phyloP scores from a whole-genome alignment of 1,140 invertebrate genomes.

The Ptiloglossa arizonensis region DNA sequence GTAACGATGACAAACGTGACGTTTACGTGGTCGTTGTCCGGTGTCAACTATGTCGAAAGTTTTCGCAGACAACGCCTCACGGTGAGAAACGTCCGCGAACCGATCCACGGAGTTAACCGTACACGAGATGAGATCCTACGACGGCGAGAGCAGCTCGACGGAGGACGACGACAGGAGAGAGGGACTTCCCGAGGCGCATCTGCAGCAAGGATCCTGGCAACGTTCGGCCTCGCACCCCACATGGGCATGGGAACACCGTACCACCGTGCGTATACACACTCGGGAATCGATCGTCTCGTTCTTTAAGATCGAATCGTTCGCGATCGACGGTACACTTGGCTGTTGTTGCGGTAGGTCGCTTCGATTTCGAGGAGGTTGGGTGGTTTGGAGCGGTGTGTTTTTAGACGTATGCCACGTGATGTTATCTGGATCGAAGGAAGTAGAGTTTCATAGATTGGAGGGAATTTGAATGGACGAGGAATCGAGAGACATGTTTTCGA shows the following conservation, averaged over 20 bases:
- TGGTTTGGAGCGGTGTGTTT: too few relatives aligned
- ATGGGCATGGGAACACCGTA: slow-evolving; percentile 80
- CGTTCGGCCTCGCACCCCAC: slow-evolving; percentile 76
- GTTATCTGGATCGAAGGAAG: too few relatives aligned
- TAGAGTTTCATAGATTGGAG: too few relatives aligned
- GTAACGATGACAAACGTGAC: background rate
- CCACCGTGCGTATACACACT: slow-evolving; percentile 57
- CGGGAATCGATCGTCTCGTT: too few relatives aligned
- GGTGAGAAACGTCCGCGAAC: background rate
- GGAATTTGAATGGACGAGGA: too few relatives aligned
- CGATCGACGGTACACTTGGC: background rate
- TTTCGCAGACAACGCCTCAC: background rate
- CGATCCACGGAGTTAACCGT: slow-evolving; percentile 9
- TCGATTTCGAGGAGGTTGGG: too few relatives aligned
- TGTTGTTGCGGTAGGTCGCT: too few relatives aligned
- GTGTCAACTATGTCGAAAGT: background rate
- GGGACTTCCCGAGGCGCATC: slow-evolving; percentile 72
- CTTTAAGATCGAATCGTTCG: too few relatives aligned
- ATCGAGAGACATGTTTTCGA: too few relatives aligned
- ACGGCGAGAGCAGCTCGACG: slow-evolving; percentile 80
- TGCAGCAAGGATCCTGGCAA: slow-evolving; percentile 77
- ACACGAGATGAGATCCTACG: slow-evolving; percentile 77
- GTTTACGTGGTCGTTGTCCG: background rate
- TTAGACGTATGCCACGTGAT: too few relatives aligned
- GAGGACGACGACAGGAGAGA: slow-evolving; percentile 78